Conservation (phyloP, 1,140 invertebrate genomes). For the Polypedilum vanderplanki region DNA sequence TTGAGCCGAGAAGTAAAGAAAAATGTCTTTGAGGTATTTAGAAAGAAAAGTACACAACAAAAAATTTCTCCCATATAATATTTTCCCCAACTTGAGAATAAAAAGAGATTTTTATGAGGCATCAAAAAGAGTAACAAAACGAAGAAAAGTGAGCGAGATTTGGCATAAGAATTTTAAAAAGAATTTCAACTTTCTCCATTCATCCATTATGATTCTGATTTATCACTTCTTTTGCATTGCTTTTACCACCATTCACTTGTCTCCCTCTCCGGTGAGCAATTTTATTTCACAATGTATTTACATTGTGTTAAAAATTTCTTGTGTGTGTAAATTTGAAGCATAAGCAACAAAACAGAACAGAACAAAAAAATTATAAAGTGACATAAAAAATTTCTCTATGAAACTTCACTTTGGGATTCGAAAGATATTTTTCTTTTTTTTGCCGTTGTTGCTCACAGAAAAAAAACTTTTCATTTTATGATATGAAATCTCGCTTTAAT, state of each 20-base stretch:
- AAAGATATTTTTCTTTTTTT: background rate
- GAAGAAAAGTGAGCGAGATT: too few species aligned
- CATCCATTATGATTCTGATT: background rate
- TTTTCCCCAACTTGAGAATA: too few species aligned
- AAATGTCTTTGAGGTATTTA: too few species aligned
- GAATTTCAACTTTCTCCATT: background rate
- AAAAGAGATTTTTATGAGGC: too few species aligned
- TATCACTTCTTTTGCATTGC: background rate
- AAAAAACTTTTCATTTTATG: background rate
- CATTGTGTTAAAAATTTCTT: too few species aligned
- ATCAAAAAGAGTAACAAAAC: too few species aligned
- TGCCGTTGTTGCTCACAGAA: background rate
- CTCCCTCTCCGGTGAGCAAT: too few species aligned
- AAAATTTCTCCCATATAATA: too few species aligned
- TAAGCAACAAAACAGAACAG: background rate
- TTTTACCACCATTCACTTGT: background rate
- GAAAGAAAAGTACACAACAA: too few species aligned
- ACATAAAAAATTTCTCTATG: background rate
- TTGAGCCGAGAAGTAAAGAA: too few species aligned
- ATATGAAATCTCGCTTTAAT: conserved; percentile 18
- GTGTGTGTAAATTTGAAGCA: background rate
- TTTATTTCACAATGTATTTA: too few species aligned
- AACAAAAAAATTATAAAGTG: background rate
- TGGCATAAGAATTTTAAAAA: too few species aligned
- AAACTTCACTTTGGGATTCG: background rate